A percentile compares a stretch with the other conserved stretches of the same genome.
These are phyloP conservation scores for Cephus rjabovi DNA, from an alignment of 2,888 invertebrate species.

Conservation along the genomic window DNA sequence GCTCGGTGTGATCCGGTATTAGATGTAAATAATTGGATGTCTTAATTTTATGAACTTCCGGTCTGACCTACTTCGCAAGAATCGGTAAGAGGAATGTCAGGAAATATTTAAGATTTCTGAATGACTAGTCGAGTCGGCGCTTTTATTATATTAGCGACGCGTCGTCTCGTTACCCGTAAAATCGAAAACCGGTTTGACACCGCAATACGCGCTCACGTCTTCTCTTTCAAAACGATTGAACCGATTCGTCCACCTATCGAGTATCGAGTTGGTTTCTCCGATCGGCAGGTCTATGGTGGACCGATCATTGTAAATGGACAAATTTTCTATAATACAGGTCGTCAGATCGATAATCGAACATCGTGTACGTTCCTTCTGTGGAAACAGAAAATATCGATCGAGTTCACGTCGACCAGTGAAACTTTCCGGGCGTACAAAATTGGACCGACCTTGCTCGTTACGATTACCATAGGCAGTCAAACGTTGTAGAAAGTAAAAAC, in stretches of 20 bases:
- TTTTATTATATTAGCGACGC: background rate
- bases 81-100: background rate
- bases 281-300: background rate
- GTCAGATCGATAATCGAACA: background rate
- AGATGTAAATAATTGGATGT: background rate
- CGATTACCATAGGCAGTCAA: background rate
- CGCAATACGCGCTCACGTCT: constrained; percentile 19
- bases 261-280: background rate
- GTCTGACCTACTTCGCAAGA: background rate
- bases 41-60: background rate
- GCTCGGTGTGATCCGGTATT: background rate
- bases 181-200: constrained; percentile 33
- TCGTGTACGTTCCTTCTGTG: background rate
- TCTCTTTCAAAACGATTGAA: background rate
- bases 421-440: background rate
- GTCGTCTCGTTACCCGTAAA: constrained; percentile 27
- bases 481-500: background rate
- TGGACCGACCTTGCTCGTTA: background rate
- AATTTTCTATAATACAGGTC: background rate
- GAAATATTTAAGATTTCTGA: background rate
- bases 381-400: background rate
- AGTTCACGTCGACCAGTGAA: background rate
- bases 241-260: background rate
- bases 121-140: background rate
- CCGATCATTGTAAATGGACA: background rate